Evolutionary conservation across 2,113 vertebrate genomes (phyloP), one percentile per base, ranked within the genome.

Genomic region (Zosterops borbonicus): DNA sequence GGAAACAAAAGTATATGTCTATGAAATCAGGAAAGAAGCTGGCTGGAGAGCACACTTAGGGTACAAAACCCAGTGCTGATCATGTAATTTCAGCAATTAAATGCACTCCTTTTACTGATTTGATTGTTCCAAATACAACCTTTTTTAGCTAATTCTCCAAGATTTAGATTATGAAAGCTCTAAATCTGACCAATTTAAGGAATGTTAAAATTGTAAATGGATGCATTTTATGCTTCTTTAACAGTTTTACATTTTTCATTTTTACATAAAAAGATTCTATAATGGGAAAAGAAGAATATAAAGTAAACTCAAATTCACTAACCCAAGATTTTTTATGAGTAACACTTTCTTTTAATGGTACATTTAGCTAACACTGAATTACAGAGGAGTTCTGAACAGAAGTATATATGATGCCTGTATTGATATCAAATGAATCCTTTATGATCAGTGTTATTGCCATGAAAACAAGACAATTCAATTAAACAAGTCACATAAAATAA

Each of bases 391-490:
- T 97, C 64, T 37, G 55, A 33, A n/a, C 59, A 75, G 50, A 82
- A 88, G n/a, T 88, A 83, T 20, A 21, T 84, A 63, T 31, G 35
- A 95, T 50, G n/a, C 68, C 46, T 69, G 24, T 68, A 92, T 92
- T 96, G 92, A 88, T 94, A 87, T 73, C 52, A 92, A 82, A 91
- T 91, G 80, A 94, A 94, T 92, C 33, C 35, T 88, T 96, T 89
- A 33, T 96, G 77, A 88, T 94, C 44, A 69, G 81, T 85, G 46
- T 7, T 87, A 24, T 67, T 90, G 49, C 77, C 44, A 76, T 82
- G 71, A 93, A 87, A 77, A 87, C 29, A 37, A 89, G 86, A 81
- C 8, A 4, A 78, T 94, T 92, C 71, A 65, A 88, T 95, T 83
- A 91, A 93, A 69, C 3, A 7, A 64, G 15, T 94, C 68, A 67